Base-by-base conservation (phyloP, 2,797 vertebrate genomes). In the Pterois miles region DNA sequence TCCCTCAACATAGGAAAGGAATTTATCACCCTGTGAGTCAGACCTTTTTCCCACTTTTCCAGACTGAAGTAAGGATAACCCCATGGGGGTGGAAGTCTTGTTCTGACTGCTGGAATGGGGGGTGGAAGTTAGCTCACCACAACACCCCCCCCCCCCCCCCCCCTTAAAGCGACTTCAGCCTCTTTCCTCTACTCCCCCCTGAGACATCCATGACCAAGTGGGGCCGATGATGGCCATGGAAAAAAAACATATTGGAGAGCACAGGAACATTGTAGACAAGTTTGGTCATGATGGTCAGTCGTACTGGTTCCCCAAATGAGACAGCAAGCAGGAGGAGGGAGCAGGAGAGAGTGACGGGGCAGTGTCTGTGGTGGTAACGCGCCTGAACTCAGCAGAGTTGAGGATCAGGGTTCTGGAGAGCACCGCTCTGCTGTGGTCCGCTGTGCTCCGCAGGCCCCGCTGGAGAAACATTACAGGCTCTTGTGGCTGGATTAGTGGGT, bases 11-110 rank as follows among this genome's bases (percentile, higher is more conserved):
- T 86, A 81, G 81, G 76, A 88, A 90, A 88, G 88, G 91, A 93
- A 93, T 94, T 88, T 84, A 89, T 89, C 89, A 92, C 90, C 89
- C 86, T 78, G 85, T 93, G 89, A 92, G 82, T 91, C 93, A 91
- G 87, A 85, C 70, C 79, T 84, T 89, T 89, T 91, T 92, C 89
- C 88, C 81, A 89, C 83, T 87, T 87, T 76, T 90, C 82, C 84
- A 88, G 84, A 84, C 82, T 82, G 76, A 68, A 89, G 74, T 81
- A 86, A 88, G 88, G 87, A 86, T 43, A 88, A 63, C 81, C 86
- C 81, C 66, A 31, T 58, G 86, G 86, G 84, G 84, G 86, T 65
- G 72, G 86, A 84, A 52, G 89, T 72, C 79, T 80, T 82, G 85
- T 88, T 90, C 82, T 59, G 72, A 86, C 89, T 85, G 68, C 9